Base-by-base conservation (phyloP, 2,113 vertebrate genomes). In the Sander vitreus region DNA sequence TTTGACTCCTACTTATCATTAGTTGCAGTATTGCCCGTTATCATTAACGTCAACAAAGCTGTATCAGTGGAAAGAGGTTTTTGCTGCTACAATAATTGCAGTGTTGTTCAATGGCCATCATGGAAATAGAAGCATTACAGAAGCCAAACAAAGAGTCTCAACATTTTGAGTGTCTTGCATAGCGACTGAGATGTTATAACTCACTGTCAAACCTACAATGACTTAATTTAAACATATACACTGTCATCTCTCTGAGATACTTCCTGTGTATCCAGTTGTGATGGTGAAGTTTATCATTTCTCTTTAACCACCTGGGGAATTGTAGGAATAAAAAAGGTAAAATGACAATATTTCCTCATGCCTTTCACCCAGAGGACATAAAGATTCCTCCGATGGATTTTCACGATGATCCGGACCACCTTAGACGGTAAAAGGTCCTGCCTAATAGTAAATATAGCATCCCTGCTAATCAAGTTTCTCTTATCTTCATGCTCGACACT, bases 401-500 rank as follows among this genome's bases (percentile, higher is more conserved):
- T 21, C 53, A 13, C 2, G 3, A 54, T 71, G 59, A 39, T 74
- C 33, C 3, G 12, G 57, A 83, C 57, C 60, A 76, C 73, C 73
- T 64, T 55, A 63, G 69, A 89, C 87, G 79, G 76, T 73, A 73
- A 89, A 78, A 62, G 63, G 59, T 82, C 78, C 54, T 36, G 55
- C 84, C 80, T 89, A 90, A 84, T 85, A 65, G 89, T 90, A 93
- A 92, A 93, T 90, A 92, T 94, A 93, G 89, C 66, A 50, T 50
- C 73, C 43, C 63, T 54, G 76, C 86, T 91, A 91, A 92, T 92
- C 89, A 88, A 88, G 60, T 76, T 76, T 73, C 60, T 85, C 85
- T 93, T 94, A 93, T 94, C 93, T 90, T 83, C 58, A 81, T 60
- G 59, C 85, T 71, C 11, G 21, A 88, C 90, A 91, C 93, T 94